phyloP scores from a whole-genome alignment of 2,113 vertebrate species.

The Uria lomvia region DNA sequence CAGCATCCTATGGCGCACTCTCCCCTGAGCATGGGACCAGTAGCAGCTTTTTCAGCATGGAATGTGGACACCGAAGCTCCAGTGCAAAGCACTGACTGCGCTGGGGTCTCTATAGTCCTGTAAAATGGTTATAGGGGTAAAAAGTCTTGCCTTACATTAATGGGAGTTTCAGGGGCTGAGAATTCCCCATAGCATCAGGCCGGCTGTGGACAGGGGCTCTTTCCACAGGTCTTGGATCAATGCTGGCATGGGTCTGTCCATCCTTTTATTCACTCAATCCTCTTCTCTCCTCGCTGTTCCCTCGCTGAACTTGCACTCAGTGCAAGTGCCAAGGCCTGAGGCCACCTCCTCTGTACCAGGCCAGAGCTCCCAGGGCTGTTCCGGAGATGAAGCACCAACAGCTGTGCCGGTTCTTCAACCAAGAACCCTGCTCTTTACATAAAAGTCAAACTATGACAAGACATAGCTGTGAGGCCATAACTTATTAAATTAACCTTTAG shows the following conservation, averaged over 20 bases:
- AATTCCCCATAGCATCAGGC: neutral
- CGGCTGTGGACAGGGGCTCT: neutral
- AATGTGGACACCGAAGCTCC: neutral
- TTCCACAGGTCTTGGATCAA: neutral
- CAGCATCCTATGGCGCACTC: neutral
- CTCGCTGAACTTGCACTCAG: neutral
- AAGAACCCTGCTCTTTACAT: neutral
- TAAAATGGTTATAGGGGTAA: neutral
- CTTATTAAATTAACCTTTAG: conserved; percentile 56
- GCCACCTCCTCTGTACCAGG: fast-evolving
- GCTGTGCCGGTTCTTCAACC: neutral
- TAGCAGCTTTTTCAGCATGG: neutral
- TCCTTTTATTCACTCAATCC: neutral
- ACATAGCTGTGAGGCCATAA: conserved; percentile 8
- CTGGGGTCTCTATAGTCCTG: neutral
- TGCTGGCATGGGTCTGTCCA: neutral
- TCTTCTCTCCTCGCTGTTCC: neutral
- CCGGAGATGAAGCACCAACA: neutral
- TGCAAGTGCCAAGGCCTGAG: neutral
- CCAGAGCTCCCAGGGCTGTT: neutral
- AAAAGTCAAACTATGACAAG: neutral
- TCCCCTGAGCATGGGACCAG: neutral
- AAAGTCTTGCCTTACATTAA: neutral
- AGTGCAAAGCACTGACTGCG: neutral
- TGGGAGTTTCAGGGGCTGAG: neutral